Conservation (phyloP, 2,797 vertebrate species). For the Loris lydekkerianus region DNA sequence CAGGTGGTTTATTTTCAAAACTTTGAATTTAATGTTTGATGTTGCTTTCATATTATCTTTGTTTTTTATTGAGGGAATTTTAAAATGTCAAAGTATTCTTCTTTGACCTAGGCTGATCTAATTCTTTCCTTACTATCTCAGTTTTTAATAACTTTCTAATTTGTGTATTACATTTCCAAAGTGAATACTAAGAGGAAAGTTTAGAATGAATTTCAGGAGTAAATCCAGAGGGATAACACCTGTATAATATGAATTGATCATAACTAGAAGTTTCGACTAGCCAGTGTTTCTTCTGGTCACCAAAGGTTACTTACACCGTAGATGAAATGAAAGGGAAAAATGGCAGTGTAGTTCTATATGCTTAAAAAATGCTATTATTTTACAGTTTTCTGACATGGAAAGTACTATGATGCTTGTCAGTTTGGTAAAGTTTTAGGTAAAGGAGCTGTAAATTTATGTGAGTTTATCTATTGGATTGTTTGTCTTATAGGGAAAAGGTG, state of each 20-base stretch:
- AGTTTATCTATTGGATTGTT: background rate
- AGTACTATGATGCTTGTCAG: background rate
- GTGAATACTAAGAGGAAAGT: conserved; percentile 20
- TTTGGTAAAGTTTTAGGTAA: conserved; percentile 53
- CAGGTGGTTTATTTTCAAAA: conserved; percentile 59
- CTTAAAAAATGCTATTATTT: background rate
- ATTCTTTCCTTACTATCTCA: background rate
- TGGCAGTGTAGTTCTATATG: background rate
- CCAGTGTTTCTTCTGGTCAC: background rate
- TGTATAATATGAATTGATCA: background rate
- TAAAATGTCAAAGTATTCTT: conserved; percentile 49
- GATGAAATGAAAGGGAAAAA: conserved; percentile 21
- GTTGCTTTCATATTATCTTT: conserved; percentile 63
- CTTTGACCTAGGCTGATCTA: conserved; percentile 23
- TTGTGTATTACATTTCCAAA: conserved; percentile 3
- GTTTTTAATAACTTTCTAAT: conserved; percentile 46
- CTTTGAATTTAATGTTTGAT: conserved; percentile 56
- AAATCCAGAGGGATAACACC: background rate
- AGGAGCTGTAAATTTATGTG: conserved; percentile 32
- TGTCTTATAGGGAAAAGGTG: background rate
- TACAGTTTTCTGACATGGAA: conserved; percentile 17
- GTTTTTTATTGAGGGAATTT: conserved; percentile 67
- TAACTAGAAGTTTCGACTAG: conserved; percentile 37
- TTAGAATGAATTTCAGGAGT: conserved; percentile 42
- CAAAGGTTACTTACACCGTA: conserved; percentile 40